Evolutionary conservation across 2,797 vertebrate genomes (phyloP).

Genomic region (Amniataba percoides): DNA sequence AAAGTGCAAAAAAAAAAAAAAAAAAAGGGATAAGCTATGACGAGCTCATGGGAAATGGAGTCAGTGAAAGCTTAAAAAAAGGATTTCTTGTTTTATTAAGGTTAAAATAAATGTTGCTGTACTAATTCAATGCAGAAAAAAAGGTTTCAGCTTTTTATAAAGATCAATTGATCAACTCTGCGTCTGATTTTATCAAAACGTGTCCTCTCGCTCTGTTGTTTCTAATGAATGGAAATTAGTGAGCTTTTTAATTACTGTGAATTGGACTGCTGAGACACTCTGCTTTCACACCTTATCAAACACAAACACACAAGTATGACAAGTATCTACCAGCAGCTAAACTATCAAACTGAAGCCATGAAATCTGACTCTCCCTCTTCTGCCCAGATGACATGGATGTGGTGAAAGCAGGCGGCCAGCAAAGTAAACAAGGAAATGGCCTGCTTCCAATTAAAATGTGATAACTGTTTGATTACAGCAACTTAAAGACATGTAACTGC

Average conservation of each 20-base stretch:
- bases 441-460: slow-evolving; percentile 37
- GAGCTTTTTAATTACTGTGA: background rate
- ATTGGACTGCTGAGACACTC: background rate
- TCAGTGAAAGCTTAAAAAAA: no score
- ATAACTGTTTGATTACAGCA: slow-evolving; percentile 47
- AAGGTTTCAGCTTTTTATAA: background rate
- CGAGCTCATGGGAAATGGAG: no score
- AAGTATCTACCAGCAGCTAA: background rate
- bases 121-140: background rate
- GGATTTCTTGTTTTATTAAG: no score
- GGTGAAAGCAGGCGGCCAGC: slow-evolving; percentile 3
- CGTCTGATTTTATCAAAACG: background rate
- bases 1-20: no score
- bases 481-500: slow-evolving; percentile 17
- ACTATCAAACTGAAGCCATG: background rate
- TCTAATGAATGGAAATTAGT: no score
- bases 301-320: background rate
- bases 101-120: background rate
- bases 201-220: background rate
- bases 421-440: slow-evolving; percentile 48
- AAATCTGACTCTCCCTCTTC: background rate
- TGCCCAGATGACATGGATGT: background rate
- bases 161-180: background rate
- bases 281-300: background rate
- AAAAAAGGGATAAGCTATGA: no score